Evolutionary conservation across 92 coral and sea anemone species (phyloP).

Genomic region (Phymanthus crucifer): DNA sequence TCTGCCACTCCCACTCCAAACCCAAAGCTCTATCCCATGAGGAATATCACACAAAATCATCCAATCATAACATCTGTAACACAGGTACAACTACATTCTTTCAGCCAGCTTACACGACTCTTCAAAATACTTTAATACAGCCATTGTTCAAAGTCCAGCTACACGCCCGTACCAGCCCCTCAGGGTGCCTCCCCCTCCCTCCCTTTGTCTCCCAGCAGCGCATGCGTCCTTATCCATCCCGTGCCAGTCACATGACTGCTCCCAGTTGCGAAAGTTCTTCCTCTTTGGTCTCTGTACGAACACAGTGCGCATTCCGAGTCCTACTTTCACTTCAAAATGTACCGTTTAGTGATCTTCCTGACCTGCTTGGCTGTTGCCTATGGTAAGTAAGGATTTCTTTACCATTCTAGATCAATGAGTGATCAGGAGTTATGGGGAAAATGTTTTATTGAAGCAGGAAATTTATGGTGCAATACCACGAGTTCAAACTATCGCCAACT

Average conservation of each 20-base stretch:
- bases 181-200: too few relatives aligned
- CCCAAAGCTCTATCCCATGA: background rate
- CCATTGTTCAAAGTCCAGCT: too few relatives aligned
- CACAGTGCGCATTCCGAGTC: background rate
- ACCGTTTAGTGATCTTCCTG: background rate
- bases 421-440: background rate
- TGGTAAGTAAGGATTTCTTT: background rate
- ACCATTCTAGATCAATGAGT: background rate
- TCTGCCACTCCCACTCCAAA: too few relatives aligned
- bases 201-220: background rate
- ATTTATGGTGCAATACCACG: background rate
- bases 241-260: constrained; percentile 26
- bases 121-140: too few relatives aligned
- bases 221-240: constrained; percentile 24
- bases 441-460: background rate
- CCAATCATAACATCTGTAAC: too few relatives aligned
- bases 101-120: too few relatives aligned
- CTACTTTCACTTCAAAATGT: background rate
- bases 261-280: constrained; percentile 21
- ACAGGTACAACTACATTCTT: too few relatives aligned
- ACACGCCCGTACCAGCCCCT: too few relatives aligned
- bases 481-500: too few relatives aligned
- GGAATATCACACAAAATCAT: too few relatives aligned
- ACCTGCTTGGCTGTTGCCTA: background rate
- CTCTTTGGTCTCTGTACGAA: constrained; percentile 6